A percentile compares a stretch with the other conserved stretches of the same genome.
These are phyloP conservation scores for Criorhina ranunculi DNA, from an alignment of 2,888 invertebrate species.

Conservation along the genomic window DNA sequence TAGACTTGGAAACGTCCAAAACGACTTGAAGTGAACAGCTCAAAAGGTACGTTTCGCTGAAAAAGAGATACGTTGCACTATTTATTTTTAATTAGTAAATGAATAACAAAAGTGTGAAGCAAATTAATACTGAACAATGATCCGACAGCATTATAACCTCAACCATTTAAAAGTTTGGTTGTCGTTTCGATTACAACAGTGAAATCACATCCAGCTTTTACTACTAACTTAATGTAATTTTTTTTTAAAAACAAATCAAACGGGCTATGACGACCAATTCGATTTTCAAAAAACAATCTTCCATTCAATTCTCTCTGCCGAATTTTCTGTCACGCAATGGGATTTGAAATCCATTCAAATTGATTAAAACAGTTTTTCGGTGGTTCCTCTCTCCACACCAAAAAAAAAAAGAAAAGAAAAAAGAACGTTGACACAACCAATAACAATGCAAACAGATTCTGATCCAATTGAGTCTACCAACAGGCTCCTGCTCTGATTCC, in stretches of 20 bases:
- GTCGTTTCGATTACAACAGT: not conserved
- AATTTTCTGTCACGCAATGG: not conserved
- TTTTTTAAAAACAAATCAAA: constrained; percentile 26
- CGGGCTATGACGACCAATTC: not conserved
- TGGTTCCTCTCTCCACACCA: not conserved
- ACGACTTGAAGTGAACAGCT: too few relatives aligned
- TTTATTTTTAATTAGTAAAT: too few relatives aligned
- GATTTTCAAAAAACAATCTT: constrained; percentile 10
- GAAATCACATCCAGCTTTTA: constrained; percentile 32
- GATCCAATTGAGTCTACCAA: constrained; percentile 56
- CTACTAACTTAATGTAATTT: constrained; percentile 25
- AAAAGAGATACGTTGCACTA: too few relatives aligned
- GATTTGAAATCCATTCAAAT: constrained; percentile 33
- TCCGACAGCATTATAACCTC: too few relatives aligned
- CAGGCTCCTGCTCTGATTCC: constrained; percentile 1
- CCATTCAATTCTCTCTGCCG: not conserved
- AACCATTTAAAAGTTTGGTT: too few relatives aligned
- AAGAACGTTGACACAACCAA: constrained; percentile 16
- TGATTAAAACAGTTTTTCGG: constrained; percentile 61
- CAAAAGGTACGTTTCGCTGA: too few relatives aligned
- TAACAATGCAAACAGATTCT: constrained; percentile 55
- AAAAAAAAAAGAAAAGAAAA: constrained; percentile 10
- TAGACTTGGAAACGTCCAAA: too few relatives aligned
- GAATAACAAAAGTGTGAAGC: too few relatives aligned
- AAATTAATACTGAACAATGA: too few relatives aligned